phyloP scores from a whole-genome alignment of 2,113 vertebrate genomes.

The Anarrhichthys ocellatus region DNA sequence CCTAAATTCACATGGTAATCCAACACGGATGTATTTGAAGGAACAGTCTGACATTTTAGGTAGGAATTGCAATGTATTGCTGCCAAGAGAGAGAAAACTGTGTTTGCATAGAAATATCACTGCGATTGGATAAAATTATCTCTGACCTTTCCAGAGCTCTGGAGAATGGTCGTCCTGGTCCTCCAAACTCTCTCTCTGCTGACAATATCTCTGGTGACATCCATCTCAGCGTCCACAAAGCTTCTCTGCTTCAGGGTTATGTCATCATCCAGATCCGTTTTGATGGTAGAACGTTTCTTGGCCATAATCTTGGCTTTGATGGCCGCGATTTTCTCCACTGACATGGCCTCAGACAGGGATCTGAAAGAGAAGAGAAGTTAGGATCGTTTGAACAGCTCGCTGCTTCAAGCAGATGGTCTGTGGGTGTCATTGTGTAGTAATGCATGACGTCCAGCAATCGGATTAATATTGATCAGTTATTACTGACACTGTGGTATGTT shows the following conservation, averaged over 20 bases:
- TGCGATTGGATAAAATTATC: neutral
- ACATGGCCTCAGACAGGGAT: constrained; percentile 99
- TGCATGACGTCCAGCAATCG: neutral
- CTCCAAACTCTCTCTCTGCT: constrained; percentile 98
- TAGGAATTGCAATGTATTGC: neutral
- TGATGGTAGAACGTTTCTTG: constrained; percentile 99
- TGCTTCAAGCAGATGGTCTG: neutral
- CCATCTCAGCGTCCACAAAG: constrained; percentile 98
- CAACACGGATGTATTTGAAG: constrained; percentile 1
- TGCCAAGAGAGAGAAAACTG: neutral
- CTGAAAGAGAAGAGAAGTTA: constrained; percentile 71
- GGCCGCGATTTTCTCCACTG: constrained; percentile 99
- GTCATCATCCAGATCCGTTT: constrained; percentile 97
- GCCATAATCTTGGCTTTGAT: constrained; percentile 99
- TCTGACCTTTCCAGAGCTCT: constrained; percentile 97
- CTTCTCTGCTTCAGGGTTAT: constrained; percentile 97
- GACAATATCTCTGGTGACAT: constrained; percentile 98
- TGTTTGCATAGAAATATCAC: neutral
- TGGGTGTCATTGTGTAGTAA: neutral
- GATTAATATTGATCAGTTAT: neutral
- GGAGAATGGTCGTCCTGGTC: constrained; percentile 96
- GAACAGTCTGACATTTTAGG: neutral
- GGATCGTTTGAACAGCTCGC: neutral
- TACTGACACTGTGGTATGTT: neutral
- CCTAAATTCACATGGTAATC: neutral